Evolutionary conservation across 2,113 vertebrate genomes (phyloP).

Genomic region (Hypomesus transpacificus): DNA sequence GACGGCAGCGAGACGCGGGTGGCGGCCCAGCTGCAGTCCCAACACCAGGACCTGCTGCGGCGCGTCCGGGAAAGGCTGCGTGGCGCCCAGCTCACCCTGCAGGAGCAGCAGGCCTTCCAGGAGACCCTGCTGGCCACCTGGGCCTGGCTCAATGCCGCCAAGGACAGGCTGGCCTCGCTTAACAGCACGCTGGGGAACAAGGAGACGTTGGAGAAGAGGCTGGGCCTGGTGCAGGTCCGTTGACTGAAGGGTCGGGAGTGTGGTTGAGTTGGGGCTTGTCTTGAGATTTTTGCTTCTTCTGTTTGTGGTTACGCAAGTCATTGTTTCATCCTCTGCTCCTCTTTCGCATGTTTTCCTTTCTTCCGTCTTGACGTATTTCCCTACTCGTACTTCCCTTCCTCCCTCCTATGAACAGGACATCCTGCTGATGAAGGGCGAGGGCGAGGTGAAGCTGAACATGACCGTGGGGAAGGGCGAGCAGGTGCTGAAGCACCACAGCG

Average conservation of each 20-base stretch:
- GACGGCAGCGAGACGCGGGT: slow-evolving; percentile 79
- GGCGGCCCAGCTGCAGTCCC: slow-evolving; percentile 81
- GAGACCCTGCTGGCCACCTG: slow-evolving; percentile 84
- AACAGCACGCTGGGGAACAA: slow-evolving; percentile 86
- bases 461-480: slow-evolving; percentile 94
- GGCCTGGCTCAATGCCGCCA: slow-evolving; percentile 81
- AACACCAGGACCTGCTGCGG: slow-evolving; percentile 82
- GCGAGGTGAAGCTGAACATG: slow-evolving; percentile 94
- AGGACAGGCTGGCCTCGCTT: slow-evolving; percentile 78
- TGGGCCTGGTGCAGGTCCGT: slow-evolving; percentile 85
- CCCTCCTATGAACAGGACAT: slow-evolving; percentile 76
- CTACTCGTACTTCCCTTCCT: neutral
- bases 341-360: too few relatives aligned
- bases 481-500: slow-evolving; percentile 80
- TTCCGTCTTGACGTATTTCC: too few relatives aligned
- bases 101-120: slow-evolving; percentile 90
- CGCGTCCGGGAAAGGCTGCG: slow-evolving; percentile 77
- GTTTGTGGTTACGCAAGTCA: too few relatives aligned
- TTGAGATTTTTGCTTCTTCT: too few relatives aligned
- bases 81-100: slow-evolving; percentile 81
- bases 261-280: neutral
- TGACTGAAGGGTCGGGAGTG: neutral
- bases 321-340: too few relatives aligned
- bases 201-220: slow-evolving; percentile 79
- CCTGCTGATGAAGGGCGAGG: slow-evolving; percentile 91